Evolutionary conservation across 2,888 invertebrate genomes (phyloP), one percentile per base, ranked within the genome.

Genomic region (Lacanobia oleracea): DNA sequence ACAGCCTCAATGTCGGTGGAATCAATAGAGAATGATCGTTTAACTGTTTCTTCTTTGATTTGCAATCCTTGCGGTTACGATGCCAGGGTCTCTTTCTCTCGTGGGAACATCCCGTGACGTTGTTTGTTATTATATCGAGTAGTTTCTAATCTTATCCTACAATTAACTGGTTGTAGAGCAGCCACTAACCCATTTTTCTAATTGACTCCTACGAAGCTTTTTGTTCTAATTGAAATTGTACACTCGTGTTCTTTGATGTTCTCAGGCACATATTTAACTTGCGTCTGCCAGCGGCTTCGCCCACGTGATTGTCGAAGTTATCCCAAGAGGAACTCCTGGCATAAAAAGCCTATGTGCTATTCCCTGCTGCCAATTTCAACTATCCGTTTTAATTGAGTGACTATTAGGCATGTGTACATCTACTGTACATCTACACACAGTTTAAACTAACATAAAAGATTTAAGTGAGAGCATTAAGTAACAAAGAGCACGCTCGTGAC

Each of bases 1-100:
- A 90, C 81, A 81, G 69, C 62, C 84, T 90, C 92, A 92, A 92
- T 92, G 92, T 88, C 91, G 88, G 67, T 69, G 53, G 80, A 71
- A 83, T 86, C 73, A 72, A 84, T 78, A 74, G 75, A 74, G 72
- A 68, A 71, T 66, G 70, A 71, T 72, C 45, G 16, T 62, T 53
- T 72, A 71, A 69, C 51, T 48, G 72, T 73, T 80, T 75, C 62
- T 75, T 66, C 50, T 75, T 71, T 57, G 37, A 75, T 75, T 64
- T 53, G 51, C 10, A 64, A 67, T 64, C 45, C 62, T 82, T 70
- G 73, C 56, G 61, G 67, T 75, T 77, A 84, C 65, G 9, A 48
- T 73, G 72, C 45, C 68, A 77, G 37, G 65, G 64, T 67, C 40
- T 63, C 27, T 72, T 83, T 69, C 61, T 43, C 56, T 69, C 54